These are phyloP conservation scores for Troides oblongomaculatus DNA, from an alignment of 2,888 invertebrate genomes.

Conservation along the genomic window DNA sequence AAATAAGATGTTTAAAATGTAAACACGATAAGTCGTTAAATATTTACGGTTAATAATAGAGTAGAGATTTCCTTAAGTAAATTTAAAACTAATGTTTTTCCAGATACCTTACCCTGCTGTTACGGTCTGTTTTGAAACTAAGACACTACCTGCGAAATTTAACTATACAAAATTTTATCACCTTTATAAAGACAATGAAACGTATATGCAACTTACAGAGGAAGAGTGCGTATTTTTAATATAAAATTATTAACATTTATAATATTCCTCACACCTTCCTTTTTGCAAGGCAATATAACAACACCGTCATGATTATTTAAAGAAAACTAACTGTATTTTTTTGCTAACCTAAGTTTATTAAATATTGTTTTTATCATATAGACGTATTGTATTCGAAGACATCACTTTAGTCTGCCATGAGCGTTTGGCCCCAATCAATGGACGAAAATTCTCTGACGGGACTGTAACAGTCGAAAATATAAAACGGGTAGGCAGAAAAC, in stretches of 20 bases:
- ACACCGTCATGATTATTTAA: not conserved
- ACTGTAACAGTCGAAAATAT: constrained; percentile 77
- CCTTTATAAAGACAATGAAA: constrained; percentile 46
- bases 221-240: constrained; percentile 73
- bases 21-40: not conserved
- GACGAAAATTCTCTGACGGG: constrained; percentile 71
- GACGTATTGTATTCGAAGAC: constrained; percentile 71
- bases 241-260: not conserved
- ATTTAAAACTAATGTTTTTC: constrained; percentile 25
- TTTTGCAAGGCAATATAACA: not conserved
- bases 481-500: constrained; percentile 65
- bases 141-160: constrained; percentile 81
- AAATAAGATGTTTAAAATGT: no score
- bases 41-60: not conserved
- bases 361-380: constrained; percentile 44
- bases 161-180: constrained; percentile 82
- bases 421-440: constrained; percentile 71
- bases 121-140: constrained; percentile 85
- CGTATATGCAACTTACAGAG: constrained; percentile 63
- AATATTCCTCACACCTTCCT: not conserved
- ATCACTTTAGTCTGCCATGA: constrained; percentile 81
- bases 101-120: constrained; percentile 84
- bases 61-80: not conserved
- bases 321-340: not conserved
- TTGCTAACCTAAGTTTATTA: not conserved